Evolutionary conservation across 2,888 invertebrate species (phyloP).

Genomic region (Laothoe populi): DNA sequence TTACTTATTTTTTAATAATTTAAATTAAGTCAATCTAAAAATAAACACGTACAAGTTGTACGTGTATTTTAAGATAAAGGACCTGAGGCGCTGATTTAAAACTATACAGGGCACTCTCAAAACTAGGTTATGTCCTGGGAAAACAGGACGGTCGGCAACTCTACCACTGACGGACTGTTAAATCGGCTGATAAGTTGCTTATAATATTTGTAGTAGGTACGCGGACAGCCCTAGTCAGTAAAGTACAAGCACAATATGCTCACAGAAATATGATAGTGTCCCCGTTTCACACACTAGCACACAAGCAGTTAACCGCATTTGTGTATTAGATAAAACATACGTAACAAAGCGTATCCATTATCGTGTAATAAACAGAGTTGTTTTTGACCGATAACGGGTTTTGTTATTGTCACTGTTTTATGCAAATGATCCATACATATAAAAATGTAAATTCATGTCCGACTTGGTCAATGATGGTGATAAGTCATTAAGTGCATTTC

Average conservation of each 20-base stretch:
- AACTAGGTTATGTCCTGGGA: too few species aligned
- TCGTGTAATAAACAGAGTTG: constrained; percentile 20
- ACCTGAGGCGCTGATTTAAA: too few species aligned
- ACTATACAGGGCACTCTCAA: not conserved
- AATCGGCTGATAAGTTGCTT: not conserved
- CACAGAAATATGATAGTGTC: not conserved
- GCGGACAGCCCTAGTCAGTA: not conserved
- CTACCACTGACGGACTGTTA: not conserved
- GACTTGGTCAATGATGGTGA: too few species aligned
- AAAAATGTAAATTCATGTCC: too few species aligned
- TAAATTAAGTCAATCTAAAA: too few species aligned
- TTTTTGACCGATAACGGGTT: constrained; percentile 20
- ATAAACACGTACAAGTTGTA: too few species aligned
- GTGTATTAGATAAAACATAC: constrained; percentile 18
- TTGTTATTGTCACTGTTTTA: not conserved
- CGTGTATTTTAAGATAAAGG: too few species aligned
- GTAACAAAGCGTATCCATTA: constrained; percentile 16
- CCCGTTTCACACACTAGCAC: constrained; percentile 1
- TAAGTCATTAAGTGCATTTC: too few species aligned
- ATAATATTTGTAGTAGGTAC: not conserved
- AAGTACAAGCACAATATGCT: not conserved
- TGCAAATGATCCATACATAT: not conserved
- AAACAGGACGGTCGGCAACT: too few species aligned
- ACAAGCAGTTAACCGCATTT: constrained; percentile 4
- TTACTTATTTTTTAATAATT: too few species aligned